Evolutionary conservation across 2,113 vertebrate genomes (phyloP).

Genomic region (Strix uralensis): DNA sequence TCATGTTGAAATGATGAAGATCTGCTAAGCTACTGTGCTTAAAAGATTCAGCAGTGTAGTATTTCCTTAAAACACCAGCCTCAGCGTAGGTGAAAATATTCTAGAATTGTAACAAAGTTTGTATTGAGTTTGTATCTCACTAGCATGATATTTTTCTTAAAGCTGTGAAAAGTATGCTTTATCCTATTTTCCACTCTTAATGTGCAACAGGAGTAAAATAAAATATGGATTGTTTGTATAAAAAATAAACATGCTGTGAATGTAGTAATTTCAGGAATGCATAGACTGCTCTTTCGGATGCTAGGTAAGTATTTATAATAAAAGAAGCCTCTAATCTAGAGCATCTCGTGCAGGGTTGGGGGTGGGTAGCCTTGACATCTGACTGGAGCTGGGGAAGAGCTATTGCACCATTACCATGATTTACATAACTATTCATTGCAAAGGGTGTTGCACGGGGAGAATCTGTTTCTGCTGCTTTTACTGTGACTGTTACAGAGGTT

Average conservation of each 20-base stretch:
- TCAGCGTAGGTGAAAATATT: not conserved
- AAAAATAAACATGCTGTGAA: not conserved
- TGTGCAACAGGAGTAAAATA: not conserved
- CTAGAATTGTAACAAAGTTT: not conserved
- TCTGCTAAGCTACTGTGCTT: not conserved
- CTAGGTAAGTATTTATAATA: not conserved
- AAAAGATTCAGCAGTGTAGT: not conserved
- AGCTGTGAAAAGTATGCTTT: not conserved
- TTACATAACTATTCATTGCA: not conserved
- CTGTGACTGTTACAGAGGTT: not conserved
- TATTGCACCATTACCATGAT: accelerated
- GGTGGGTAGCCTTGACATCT: not conserved
- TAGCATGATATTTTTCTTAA: not conserved
- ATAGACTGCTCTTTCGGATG: not conserved
- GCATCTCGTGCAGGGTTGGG: not conserved
- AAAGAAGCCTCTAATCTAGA: not conserved
- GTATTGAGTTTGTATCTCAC: not conserved
- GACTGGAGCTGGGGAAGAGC: not conserved
- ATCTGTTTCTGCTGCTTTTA: not conserved
- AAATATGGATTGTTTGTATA: not conserved
- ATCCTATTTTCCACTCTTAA: not conserved
- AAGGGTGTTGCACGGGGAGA: not conserved
- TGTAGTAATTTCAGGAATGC: not conserved
- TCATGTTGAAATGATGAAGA: not conserved
- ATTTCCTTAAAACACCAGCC: not conserved